phyloP scores from a whole-genome alignment of 1,140 invertebrate species.

The Dendroctonus valens region DNA sequence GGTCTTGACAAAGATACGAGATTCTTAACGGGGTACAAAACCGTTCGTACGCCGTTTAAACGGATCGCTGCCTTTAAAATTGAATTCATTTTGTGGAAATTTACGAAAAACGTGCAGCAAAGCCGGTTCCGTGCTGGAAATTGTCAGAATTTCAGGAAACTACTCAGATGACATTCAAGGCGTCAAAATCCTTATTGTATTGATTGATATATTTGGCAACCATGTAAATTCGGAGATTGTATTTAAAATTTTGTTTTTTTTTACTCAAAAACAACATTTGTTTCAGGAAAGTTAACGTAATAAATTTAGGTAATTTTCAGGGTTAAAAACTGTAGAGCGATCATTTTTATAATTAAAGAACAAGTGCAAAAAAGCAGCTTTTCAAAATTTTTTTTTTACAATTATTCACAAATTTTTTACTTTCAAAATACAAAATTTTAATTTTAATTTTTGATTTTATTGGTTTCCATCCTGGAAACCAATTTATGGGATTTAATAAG shows the following conservation, averaged over 20 bases:
- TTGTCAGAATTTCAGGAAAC: background rate
- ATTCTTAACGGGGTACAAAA: constrained; percentile 53
- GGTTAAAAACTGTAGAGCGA: too few relatives aligned
- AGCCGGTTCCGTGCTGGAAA: background rate
- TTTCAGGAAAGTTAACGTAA: too few relatives aligned
- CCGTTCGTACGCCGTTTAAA: constrained; percentile 53
- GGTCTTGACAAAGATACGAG: constrained; percentile 45
- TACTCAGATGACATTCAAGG: background rate
- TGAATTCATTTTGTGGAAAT: constrained; percentile 60
- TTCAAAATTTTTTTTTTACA: too few relatives aligned
- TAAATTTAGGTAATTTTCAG: too few relatives aligned
- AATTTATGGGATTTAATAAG: background rate
- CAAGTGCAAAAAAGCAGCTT: too few relatives aligned
- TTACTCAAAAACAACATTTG: background rate
- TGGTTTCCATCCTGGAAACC: too few relatives aligned
- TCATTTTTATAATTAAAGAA: too few relatives aligned
- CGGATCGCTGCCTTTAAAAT: constrained; percentile 61
- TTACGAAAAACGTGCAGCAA: constrained; percentile 11
- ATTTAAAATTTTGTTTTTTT: background rate
- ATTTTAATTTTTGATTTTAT: too few relatives aligned
- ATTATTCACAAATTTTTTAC: too few relatives aligned
- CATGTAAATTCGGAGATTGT: background rate
- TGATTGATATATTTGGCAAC: background rate
- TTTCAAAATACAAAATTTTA: too few relatives aligned
- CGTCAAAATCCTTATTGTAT: background rate